Evolutionary conservation across 2,888 invertebrate species (phyloP).

Genomic region (Tyria jacobaeae): DNA sequence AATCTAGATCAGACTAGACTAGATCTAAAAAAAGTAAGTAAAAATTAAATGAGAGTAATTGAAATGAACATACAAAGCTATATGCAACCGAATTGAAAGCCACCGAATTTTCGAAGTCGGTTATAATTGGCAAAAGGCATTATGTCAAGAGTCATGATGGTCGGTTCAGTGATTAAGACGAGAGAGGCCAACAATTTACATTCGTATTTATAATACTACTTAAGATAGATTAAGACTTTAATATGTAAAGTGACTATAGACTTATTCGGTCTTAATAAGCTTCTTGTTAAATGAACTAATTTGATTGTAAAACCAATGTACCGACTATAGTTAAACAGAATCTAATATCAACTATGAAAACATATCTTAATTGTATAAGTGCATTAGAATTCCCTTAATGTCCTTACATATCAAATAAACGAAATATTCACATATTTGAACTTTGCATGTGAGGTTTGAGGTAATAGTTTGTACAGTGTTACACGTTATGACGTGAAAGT

Average conservation of each 20-base stretch:
- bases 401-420: not conserved
- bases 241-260: not conserved
- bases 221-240: not conserved
- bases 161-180: too few species aligned
- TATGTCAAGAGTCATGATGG: too few species aligned
- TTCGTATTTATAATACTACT: too few species aligned
- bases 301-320: not conserved
- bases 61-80: too few species aligned
- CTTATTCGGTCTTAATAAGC: not conserved
- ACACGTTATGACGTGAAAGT: conserved; percentile 10
- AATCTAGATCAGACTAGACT: too few species aligned
- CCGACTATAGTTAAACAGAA: not conserved
- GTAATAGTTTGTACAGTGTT: conserved; percentile 4
- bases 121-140: too few species aligned
- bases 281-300: not conserved
- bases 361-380: not conserved
- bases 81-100: too few species aligned
- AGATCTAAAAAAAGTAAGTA: too few species aligned
- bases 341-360: not conserved
- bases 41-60: too few species aligned
- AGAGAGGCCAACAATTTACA: too few species aligned
- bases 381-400: conserved; percentile 2
- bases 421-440: conserved; percentile 2
- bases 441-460: not conserved
- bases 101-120: too few species aligned